phyloP scores from a whole-genome alignment of 2,888 invertebrate species.

The Lingula anatina region DNA sequence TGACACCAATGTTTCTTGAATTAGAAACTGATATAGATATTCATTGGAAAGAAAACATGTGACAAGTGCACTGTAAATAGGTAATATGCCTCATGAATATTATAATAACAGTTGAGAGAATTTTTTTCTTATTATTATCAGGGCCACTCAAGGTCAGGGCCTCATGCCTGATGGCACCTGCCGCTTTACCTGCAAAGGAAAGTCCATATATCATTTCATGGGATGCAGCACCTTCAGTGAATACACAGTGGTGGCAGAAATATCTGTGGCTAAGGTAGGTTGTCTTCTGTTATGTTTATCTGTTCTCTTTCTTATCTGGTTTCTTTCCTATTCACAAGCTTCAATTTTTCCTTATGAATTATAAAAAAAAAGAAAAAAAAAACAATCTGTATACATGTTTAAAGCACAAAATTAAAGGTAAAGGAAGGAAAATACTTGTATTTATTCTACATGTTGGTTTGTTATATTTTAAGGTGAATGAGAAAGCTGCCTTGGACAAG shows the following conservation, averaged over 20 bases:
- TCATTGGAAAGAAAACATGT: too few species aligned
- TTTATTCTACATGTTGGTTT: too few species aligned
- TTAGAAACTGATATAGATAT: too few species aligned
- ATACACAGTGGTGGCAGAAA: constrained; percentile 56
- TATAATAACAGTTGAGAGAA: background rate
- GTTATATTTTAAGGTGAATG: constrained; percentile 33
- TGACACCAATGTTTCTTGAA: too few species aligned
- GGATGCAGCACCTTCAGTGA: constrained; percentile 51
- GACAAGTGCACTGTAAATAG: too few species aligned
- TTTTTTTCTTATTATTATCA: constrained; percentile 4
- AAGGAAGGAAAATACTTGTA: too few species aligned
- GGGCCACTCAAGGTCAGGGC: constrained; percentile 47
- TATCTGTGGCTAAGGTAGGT: constrained; percentile 85
- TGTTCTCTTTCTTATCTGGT: background rate
- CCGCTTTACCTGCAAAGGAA: constrained; percentile 51
- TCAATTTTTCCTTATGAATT: too few species aligned
- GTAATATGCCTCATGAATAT: background rate
- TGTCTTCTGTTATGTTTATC: too few species aligned
- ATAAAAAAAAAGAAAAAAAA: too few species aligned
- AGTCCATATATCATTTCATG: constrained; percentile 51
- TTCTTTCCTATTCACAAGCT: too few species aligned
- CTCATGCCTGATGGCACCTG: constrained; percentile 53
- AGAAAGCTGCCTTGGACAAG: constrained; percentile 41
- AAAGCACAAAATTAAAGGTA: too few species aligned
- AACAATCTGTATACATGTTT: too few species aligned